Conservation (phyloP, 2,797 vertebrate species). For the Sebastes alutus region DNA sequence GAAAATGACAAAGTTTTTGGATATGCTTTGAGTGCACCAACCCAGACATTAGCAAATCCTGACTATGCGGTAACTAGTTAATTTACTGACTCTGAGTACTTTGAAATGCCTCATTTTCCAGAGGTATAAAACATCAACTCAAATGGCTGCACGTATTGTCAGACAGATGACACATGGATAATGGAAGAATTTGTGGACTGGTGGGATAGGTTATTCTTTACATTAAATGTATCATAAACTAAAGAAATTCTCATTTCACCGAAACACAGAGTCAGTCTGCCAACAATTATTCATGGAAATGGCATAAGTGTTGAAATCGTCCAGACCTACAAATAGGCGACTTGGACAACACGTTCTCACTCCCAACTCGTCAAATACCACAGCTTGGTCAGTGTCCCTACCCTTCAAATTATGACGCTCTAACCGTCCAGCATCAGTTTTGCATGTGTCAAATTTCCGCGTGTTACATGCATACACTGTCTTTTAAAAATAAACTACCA, state of each 20-base stretch:
- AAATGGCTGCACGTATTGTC: not conserved
- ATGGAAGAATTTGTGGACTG: too few species aligned
- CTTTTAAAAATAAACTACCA: too few species aligned
- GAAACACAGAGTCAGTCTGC: not conserved
- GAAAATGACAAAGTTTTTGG: not conserved
- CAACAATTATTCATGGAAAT: not conserved
- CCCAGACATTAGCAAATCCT: not conserved
- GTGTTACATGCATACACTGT: too few species aligned
- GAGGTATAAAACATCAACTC: not conserved
- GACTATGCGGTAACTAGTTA: not conserved
- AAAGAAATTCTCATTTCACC: not conserved
- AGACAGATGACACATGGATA: too few species aligned
- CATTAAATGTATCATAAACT: not conserved
- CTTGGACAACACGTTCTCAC: too few species aligned
- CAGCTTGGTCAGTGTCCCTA: too few species aligned
- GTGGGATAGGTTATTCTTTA: not conserved
- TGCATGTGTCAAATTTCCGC: too few species aligned
- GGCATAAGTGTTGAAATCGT: not conserved
- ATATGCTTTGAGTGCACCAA: not conserved
- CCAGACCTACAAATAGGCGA: too few species aligned
- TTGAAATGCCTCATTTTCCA: not conserved
- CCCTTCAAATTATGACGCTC: too few species aligned
- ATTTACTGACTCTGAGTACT: not conserved
- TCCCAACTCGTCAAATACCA: too few species aligned
- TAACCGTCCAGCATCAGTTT: too few species aligned